A percentile compares a stretch with the other conserved stretches of the same genome.
These are phyloP conservation scores for Caenorhabditis doughertyi DNA, from an alignment of 2,888 invertebrate genomes.

Conservation along the genomic window DNA sequence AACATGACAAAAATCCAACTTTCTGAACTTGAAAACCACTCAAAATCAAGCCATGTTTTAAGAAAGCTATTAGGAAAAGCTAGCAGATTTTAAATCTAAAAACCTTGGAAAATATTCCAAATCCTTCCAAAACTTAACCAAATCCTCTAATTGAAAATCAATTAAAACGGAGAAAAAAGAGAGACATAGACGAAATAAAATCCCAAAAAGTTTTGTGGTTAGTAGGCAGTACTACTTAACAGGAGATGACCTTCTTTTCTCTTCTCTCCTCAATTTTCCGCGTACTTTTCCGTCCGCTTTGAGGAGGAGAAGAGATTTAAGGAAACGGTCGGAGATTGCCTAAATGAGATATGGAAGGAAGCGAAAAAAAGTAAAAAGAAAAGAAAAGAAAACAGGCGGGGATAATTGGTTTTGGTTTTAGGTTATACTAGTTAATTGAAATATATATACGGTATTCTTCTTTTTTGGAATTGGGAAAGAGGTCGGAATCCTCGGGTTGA, in stretches of 20 bases:
- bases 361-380: not conserved
- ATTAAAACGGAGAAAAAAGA: not conserved
- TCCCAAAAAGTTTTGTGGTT: not conserved
- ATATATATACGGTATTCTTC: no score
- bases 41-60: no score
- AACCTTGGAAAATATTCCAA: not conserved
- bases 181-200: no score
- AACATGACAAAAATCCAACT: no score
- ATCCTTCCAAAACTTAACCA: no score
- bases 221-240: constrained; percentile 12
- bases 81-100: no score
- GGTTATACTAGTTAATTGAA: not conserved
- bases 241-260: constrained; percentile 42
- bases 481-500: no score
- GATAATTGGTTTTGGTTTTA: constrained; percentile 7
- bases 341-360: not conserved
- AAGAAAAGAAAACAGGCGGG: not conserved
- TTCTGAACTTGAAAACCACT: no score
- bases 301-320: not conserved
- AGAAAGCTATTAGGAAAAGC: no score
- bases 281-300: not conserved
- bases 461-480: no score
- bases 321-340: not conserved
- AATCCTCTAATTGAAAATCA: not conserved
- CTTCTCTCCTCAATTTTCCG: constrained; percentile 4